A percentile compares a stretch with the other conserved stretches of the same genome.
These are phyloP conservation scores for Orestias chungarensis DNA, from an alignment of 2,797 vertebrate genomes.

Conservation along the genomic window DNA sequence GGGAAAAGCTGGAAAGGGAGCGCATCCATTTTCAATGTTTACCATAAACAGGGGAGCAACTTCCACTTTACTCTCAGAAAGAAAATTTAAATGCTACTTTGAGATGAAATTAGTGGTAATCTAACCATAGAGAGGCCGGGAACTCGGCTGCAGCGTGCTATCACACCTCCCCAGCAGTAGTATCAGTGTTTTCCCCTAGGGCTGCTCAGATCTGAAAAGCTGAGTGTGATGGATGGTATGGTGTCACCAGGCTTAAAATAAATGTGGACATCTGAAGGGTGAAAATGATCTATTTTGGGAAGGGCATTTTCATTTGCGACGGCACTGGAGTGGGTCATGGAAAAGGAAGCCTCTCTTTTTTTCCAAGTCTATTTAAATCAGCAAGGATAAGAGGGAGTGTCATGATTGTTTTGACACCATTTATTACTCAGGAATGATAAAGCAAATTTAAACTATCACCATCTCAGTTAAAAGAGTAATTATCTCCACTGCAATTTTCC, in stretches of 20 bases:
- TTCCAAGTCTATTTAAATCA: conserved; percentile 73
- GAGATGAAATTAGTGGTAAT: conserved; percentile 71
- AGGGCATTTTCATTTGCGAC: conserved; percentile 80
- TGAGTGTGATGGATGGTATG: conserved; percentile 74
- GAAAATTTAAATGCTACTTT: conserved; percentile 69
- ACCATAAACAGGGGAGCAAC: conserved; percentile 68
- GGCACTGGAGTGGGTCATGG: conserved; percentile 74
- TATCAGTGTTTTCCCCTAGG: conserved; percentile 61
- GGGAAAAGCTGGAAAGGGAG: conserved; percentile 68
- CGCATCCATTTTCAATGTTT: conserved; percentile 72
- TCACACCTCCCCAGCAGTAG: conserved; percentile 60
- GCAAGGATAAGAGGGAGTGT: conserved; percentile 66
- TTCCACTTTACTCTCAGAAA: conserved; percentile 74
- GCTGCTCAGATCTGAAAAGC: conserved; percentile 72
- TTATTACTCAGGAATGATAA: conserved; percentile 70
- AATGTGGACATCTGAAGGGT: conserved; percentile 80
- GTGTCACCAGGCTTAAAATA: conserved; percentile 79
- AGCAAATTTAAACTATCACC: conserved; percentile 61
- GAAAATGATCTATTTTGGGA: conserved; percentile 82
- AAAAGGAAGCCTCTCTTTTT: conserved; percentile 55
- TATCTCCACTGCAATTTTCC: conserved; percentile 33
- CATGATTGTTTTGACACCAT: conserved; percentile 70
- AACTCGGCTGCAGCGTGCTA: conserved; percentile 47
- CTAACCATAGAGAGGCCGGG: conserved; percentile 64
- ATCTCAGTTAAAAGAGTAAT: conserved; percentile 53